Conservation (phyloP, 1,140 invertebrate genomes). For the Drosophila triauraria region DNA sequence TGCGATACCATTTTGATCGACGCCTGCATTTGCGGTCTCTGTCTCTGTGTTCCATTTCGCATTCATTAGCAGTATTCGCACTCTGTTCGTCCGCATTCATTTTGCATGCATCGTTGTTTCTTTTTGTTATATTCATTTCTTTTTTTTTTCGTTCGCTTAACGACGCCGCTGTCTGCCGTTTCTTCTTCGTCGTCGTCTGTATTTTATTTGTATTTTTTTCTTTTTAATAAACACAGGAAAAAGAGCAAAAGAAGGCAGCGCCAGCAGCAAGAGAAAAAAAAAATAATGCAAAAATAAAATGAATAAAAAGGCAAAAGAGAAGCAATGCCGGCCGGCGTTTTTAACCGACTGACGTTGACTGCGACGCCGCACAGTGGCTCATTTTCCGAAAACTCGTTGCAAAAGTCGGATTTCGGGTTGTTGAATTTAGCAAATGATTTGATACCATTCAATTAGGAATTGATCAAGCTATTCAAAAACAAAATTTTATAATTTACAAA, state of each 20-base stretch:
- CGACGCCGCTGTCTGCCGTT: constrained; percentile 36
- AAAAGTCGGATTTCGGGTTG: too few species aligned
- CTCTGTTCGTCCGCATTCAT: constrained; percentile 54
- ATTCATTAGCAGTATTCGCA: constrained; percentile 77
- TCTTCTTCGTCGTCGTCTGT: constrained; percentile 6
- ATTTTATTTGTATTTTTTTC: constrained; percentile 24
- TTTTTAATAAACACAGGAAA: constrained; percentile 55
- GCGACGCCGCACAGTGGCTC: too few species aligned
- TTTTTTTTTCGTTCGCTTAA: constrained; percentile 19
- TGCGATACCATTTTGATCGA: neutral
- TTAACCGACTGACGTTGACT: constrained; percentile 61
- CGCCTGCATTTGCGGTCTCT: constrained; percentile 37
- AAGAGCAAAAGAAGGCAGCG: constrained; percentile 45
- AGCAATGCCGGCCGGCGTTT: constrained; percentile 74
- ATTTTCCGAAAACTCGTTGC: too few species aligned
- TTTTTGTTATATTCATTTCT: constrained; percentile 8
- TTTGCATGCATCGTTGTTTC: constrained; percentile 69
- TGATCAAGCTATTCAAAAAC: too few species aligned
- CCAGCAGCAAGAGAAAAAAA: constrained; percentile 8
- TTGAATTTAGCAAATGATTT: too few species aligned
- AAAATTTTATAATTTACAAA: too few species aligned
- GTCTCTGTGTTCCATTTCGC: constrained; percentile 68
- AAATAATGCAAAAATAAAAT: constrained; percentile 30
- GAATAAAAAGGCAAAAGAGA: constrained; percentile 17
- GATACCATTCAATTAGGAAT: too few species aligned